Evolutionary conservation across 1,140 invertebrate genomes (phyloP).

Genomic region (Oedothorax gibbosus): DNA sequence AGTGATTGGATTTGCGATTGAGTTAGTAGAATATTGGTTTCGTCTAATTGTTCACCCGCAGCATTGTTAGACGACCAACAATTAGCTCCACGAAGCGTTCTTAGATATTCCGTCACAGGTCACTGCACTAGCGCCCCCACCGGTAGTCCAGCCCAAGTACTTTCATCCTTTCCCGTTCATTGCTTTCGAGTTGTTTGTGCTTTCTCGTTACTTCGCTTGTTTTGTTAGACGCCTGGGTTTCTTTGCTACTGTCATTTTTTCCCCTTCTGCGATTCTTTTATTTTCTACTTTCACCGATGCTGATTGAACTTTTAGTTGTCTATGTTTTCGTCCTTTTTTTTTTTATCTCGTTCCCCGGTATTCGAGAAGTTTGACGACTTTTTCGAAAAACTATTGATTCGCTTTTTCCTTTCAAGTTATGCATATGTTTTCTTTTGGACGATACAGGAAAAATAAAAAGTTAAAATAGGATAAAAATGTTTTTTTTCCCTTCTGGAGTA

Average conservation of each 20-base stretch:
- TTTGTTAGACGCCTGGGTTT: conserved; percentile 28
- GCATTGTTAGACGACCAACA: conserved; percentile 35
- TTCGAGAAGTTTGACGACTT: conserved; percentile 40
- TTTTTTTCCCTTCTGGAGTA: too few species aligned
- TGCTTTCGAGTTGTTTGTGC: conserved; percentile 25
- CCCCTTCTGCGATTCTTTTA: background rate
- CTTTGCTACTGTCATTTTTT: conserved; percentile 1
- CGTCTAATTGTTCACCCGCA: conserved; percentile 44
- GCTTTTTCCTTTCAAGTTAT: conserved; percentile 29
- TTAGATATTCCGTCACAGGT: background rate
- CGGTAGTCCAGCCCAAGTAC: background rate
- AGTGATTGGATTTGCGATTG: conserved; percentile 28
- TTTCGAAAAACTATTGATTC: conserved; percentile 41
- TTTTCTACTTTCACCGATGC: conserved; percentile 24
- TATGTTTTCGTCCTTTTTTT: conserved; percentile 4
- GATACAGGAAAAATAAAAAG: background rate
- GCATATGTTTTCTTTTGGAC: conserved; percentile 32
- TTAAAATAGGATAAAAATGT: background rate
- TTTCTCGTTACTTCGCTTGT: conserved; percentile 19
- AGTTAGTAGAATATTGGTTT: conserved; percentile 48
- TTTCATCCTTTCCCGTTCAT: conserved; percentile 19
- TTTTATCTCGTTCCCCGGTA: background rate
- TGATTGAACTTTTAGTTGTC: conserved; percentile 44
- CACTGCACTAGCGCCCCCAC: conserved; percentile 11
- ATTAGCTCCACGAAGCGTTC: conserved; percentile 48